Evolutionary conservation across 2,888 invertebrate species (phyloP).

Genomic region (Cephus nigrinus): DNA sequence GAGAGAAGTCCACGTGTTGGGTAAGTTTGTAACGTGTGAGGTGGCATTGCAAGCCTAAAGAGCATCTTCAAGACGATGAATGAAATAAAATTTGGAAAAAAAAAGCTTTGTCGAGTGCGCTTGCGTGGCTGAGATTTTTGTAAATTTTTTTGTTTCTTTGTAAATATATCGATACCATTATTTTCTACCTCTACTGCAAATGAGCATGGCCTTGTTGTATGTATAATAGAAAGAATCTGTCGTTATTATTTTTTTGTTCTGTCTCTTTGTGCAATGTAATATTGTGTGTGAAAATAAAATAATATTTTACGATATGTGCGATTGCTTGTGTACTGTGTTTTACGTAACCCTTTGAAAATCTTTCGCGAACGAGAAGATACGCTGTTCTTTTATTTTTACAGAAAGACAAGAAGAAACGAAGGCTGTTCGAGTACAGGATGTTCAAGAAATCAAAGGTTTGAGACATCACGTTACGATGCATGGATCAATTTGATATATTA

Average conservation of each 20-base stretch:
- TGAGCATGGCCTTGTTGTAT: not conserved
- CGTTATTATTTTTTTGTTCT: not conserved
- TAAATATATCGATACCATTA: not conserved
- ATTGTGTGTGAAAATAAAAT: not conserved
- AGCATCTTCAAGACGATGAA: not conserved
- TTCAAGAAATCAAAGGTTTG: constrained; percentile 65
- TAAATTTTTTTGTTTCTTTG: constrained; percentile 13
- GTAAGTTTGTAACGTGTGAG: constrained; percentile 63
- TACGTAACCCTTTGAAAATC: constrained; percentile 19
- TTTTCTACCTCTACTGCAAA: not conserved
- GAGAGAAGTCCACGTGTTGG: constrained; percentile 67
- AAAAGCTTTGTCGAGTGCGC: constrained; percentile 26
- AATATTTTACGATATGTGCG: not conserved
- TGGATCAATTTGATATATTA: constrained; percentile 34
- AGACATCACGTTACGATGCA: constrained; percentile 49
- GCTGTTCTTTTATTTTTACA: constrained; percentile 47
- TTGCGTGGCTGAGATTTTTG: constrained; percentile 45
- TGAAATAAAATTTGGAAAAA: not conserved
- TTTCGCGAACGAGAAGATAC: constrained; percentile 28
- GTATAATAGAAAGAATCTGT: not conserved
- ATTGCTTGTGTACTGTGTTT: not conserved
- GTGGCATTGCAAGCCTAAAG: constrained; percentile 23
- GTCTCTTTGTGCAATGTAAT: not conserved
- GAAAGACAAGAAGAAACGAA: constrained; percentile 57
- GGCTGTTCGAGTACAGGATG: constrained; percentile 59